Conservation (phyloP, 2,797 vertebrate species). For the Sebastes matsubarae region DNA sequence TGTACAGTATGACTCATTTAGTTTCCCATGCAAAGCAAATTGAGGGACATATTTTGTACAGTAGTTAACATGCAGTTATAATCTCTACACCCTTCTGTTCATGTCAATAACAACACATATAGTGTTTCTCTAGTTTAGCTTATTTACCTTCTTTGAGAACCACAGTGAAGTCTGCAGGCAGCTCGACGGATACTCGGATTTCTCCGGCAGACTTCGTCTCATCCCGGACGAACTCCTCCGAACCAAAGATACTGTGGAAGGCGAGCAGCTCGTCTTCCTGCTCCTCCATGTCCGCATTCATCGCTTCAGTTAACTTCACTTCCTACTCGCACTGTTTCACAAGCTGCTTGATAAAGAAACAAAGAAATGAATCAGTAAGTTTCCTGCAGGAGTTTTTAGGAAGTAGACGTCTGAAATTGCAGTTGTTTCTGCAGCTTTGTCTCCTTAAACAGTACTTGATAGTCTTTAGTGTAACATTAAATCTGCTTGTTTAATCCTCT, state of each 20-base stretch:
- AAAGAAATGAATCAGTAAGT: background rate
- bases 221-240: constrained; percentile 86
- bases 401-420: background rate
- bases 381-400: background rate
- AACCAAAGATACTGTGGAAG: constrained; percentile 86
- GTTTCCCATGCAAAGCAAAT: background rate
- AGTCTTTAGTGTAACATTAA: background rate
- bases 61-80: background rate
- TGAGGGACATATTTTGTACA: background rate
- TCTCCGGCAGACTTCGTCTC: constrained; percentile 85
- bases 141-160: constrained; percentile 81
- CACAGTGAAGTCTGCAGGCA: constrained; percentile 84
- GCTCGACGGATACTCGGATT: constrained; percentile 82
- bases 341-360: background rate
- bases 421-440: background rate
- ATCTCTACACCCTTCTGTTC: background rate
- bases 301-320: background rate
- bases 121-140: background rate
- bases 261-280: constrained; percentile 91
- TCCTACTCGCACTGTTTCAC: background rate
- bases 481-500: background rate
- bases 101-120: background rate
- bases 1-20: background rate
- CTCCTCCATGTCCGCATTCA: constrained; percentile 86
- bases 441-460: background rate